Evolutionary conservation across 1,140 invertebrate species (phyloP), one percentile per base, ranked within the genome.

Genomic region (Bactericera cockerelli): DNA sequence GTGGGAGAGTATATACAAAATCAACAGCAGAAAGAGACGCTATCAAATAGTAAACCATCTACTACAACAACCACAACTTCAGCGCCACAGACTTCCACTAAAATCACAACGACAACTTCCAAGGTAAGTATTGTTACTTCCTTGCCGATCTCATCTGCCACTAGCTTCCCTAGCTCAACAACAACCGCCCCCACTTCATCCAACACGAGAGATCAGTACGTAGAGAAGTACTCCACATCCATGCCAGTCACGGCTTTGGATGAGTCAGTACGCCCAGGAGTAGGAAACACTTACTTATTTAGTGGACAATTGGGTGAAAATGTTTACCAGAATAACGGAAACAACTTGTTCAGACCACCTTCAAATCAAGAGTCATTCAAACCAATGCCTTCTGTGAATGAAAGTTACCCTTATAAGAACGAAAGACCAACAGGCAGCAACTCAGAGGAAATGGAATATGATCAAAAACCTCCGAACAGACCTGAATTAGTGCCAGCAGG

Each of bases 41-140:
- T 49, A 53, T 19, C 59, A 1, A 57, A 57, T 1, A 53, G 57
- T 14, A 28, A 39, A 13, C 11, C 31, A 22, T n/a, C 39, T n/a
- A 65, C 64, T 0, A 42, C 64, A 0, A 62, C 61, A 19, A 60
- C 58, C 3, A 49, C 57, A 11, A 21, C 42, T n/a, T 11, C 33
- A 2, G 3, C 42, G 2, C 49, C 36, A 11, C 26, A 55, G 26
- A 55, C 26, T 22, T 58, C 67, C 28, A 63, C 67, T 1, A 69
- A 66, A 8, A 60, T 61, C n/a, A 59, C 64, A 59, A 57, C 56
- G 14, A n/a, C n/a, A n/a, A 57, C 56, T 57, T 33, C 56, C 14
- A 57, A 31, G 21, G 56, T 57, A 2, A 57, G 56, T 28, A 57
- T 57, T 16, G 56, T 57, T n/a, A 57, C 56, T 19, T 57, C 56